Percentiles rank a stretch among this genome's conserved stretches.
Conservation (phyloP, 2,113 vertebrate species). For the Syrrhaptes paradoxus region DNA sequence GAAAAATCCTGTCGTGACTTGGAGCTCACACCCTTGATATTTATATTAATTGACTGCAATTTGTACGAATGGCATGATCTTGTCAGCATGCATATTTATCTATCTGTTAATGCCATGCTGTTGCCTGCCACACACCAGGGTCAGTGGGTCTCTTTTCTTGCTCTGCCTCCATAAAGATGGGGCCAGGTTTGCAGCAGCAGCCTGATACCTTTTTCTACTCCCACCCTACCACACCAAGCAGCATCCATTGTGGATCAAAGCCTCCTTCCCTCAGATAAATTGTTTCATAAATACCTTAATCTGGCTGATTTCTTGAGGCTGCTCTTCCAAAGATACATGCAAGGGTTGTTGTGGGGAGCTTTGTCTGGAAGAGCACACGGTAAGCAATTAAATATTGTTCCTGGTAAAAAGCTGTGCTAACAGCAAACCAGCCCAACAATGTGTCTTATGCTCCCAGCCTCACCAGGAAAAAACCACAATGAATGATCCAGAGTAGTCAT, state of each 20-base stretch:
- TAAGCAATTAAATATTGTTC: background rate
- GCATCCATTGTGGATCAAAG: background rate
- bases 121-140: background rate
- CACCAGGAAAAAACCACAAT: background rate
- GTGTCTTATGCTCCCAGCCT: background rate
- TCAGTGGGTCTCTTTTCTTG: background rate
- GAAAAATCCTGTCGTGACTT: background rate
- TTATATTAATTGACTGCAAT: background rate
- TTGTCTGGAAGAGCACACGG: background rate
- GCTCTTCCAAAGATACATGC: background rate
- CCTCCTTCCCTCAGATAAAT: background rate
- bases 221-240: rapidly evolving
- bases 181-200: background rate
- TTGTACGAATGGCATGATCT: background rate
- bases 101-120: background rate
- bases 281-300: background rate
- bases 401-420: background rate
- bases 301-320: background rate
- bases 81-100: background rate
- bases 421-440: background rate
- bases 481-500: background rate
- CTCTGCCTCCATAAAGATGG: background rate
- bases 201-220: background rate
- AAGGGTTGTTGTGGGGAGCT: background rate
- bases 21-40: background rate